These are phyloP conservation scores for Drosophila nigritarsus DNA, from an alignment of 2,888 invertebrate species.

Conservation along the genomic window DNA sequence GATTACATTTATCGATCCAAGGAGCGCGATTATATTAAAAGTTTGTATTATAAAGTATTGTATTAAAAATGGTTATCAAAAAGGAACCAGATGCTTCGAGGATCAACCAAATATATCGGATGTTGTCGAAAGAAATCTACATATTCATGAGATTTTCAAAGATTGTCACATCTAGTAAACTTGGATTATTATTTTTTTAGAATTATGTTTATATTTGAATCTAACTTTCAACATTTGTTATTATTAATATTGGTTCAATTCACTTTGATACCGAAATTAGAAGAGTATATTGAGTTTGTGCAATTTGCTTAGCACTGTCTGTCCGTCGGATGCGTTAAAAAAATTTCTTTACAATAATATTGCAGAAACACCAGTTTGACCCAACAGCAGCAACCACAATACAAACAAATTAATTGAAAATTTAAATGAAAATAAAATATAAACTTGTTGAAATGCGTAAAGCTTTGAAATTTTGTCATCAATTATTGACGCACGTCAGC, in stretches of 20 bases:
- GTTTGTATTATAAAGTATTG: neutral
- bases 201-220: neutral
- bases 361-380: constrained; percentile 18
- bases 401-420: constrained; percentile 21
- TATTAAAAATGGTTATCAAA: neutral
- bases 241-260: neutral
- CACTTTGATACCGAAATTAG: neutral
- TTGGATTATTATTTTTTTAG: neutral
- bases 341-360: neutral
- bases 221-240: neutral
- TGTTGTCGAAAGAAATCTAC: neutral
- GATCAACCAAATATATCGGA: neutral
- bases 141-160: neutral
- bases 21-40: neutral
- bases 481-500: constrained; percentile 64
- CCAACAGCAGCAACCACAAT: neutral
- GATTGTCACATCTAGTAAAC: neutral
- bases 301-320: neutral
- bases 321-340: neutral
- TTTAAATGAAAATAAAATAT: no score
- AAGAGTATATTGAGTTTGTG: neutral
- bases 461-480: constrained; percentile 40
- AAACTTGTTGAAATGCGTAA: constrained; percentile 38
- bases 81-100: neutral
- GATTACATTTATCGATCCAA: neutral